A percentile compares a stretch with the other conserved stretches of the same genome.
These are phyloP conservation scores for Penaeus monodon DNA, from an alignment of 2,888 invertebrate species.

Conservation along the genomic window DNA sequence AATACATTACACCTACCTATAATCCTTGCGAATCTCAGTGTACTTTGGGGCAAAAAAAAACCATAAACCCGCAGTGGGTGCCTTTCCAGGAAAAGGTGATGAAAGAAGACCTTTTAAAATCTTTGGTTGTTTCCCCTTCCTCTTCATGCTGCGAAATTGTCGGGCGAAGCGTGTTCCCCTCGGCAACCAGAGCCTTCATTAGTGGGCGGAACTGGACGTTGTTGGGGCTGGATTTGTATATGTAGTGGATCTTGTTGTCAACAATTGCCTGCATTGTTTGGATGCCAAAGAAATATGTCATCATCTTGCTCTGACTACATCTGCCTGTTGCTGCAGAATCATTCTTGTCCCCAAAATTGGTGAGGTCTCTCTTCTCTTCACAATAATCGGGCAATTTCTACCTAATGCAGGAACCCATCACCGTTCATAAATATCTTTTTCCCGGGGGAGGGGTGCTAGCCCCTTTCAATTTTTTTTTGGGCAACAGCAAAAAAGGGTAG, in stretches of 20 bases:
- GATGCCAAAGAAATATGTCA: constrained; percentile 49
- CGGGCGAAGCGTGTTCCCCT: constrained; percentile 32
- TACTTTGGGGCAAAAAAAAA: constrained; percentile 25
- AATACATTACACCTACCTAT: constrained; percentile 28
- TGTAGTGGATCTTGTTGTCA: constrained; percentile 9
- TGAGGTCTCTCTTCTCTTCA: constrained; percentile 49
- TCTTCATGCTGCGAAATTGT: constrained; percentile 21
- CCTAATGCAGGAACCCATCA: constrained; percentile 44
- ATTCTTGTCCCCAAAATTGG: constrained; percentile 28
- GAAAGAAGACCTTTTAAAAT: constrained; percentile 43
- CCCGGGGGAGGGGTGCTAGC: constrained; percentile 19
- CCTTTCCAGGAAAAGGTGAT: constrained; percentile 23
- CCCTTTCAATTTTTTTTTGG: constrained; percentile 53
- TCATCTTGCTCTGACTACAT: constrained; percentile 32
- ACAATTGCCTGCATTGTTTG: constrained; percentile 31
- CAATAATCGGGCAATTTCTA: constrained; percentile 44
- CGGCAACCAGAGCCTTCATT: constrained; percentile 49
- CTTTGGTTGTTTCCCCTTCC: constrained; percentile 16
- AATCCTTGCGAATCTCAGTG: constrained; percentile 38
- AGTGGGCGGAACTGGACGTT: constrained; percentile 37
- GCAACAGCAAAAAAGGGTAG: constrained; percentile 57
- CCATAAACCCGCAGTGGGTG: constrained; percentile 27
- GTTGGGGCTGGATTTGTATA: constrained; percentile 19
- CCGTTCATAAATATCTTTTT: constrained; percentile 28
- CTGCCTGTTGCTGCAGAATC: constrained; percentile 7